Evolutionary conservation across 1,140 invertebrate species (phyloP), one percentile per base, ranked within the genome.

Genomic region (Propsilocerus akamusi): DNA sequence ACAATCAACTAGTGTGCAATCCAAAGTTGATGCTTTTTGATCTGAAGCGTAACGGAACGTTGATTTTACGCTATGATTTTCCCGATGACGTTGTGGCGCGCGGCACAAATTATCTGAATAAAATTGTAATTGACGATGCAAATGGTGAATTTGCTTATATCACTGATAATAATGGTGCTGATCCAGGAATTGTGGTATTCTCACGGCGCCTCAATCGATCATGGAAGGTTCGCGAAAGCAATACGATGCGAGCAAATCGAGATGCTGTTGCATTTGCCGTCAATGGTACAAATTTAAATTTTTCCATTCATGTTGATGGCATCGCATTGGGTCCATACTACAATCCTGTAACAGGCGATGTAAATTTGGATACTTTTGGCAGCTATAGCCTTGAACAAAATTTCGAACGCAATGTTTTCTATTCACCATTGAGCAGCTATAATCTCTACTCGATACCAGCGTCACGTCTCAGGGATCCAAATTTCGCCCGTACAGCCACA

Each of bases 151-250:
- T 70, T 53, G 80, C 79, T 3, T 83, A 81, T 54, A 81, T 83
- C 6, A 77, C 76, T 0, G 81, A 82, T 56, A 76, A 72, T 52
- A 75, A 73, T 51, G 68, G 64, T 0, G 60, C 68, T 0, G 76
- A 82, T 60, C 78, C 80, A 0, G 78, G 76, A n/a, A 73, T 84
- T 22, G 76, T 84, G 34, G 77, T 83, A 1, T 83, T 75, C 58
- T 75, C 74, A 1, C 61, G 72, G 20, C 59, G 58, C 41, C 70
- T 77, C 49, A 71, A 74, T 47, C 73, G 70, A 24, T 73, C 77
- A 2, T 82, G 79, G 78, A 82, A 81, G 58, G 54, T 82, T 10
- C 67, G 75, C 4, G 78, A 82, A 53, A 59, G 58, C 0, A 58
- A 58, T 11, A 76, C 77, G 6, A 81, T 81, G 78, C 68, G 64